Evolutionary conservation across 2,888 invertebrate genomes (phyloP).

Genomic region (Mylabris sibirica): DNA sequence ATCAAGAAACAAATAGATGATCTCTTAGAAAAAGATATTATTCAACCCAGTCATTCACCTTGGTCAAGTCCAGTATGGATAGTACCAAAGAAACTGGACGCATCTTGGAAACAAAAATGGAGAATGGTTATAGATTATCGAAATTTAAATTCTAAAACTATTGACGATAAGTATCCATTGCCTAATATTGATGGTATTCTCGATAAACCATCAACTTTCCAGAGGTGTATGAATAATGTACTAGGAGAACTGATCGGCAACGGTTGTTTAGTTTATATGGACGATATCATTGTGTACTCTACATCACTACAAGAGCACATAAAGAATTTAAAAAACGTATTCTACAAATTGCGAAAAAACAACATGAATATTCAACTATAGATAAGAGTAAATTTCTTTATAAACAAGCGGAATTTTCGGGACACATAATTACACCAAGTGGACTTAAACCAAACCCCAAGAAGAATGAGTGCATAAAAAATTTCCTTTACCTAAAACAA

Average conservation of each 20-base stretch:
- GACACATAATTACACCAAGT: constrained; percentile 47
- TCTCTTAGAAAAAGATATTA: constrained; percentile 37
- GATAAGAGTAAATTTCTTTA: constrained; percentile 20
- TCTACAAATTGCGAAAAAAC: not conserved
- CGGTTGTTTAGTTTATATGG: not conserved
- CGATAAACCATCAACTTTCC: not conserved
- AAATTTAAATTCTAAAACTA: not conserved
- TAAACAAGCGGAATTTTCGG: constrained; percentile 46
- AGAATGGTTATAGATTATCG: not conserved
- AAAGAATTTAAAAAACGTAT: not conserved
- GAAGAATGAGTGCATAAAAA: not conserved
- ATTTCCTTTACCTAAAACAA: too few relatives aligned
- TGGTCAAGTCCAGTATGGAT: constrained; percentile 39
- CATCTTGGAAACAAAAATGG: not conserved
- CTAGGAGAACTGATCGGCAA: too few relatives aligned
- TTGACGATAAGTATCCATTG: not conserved
- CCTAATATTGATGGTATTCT: not conserved
- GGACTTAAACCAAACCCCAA: constrained; percentile 33
- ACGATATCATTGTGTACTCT: not conserved
- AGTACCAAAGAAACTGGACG: constrained; percentile 21
- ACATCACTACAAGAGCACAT: not conserved
- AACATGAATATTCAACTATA: constrained; percentile 45
- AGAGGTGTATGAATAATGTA: not conserved
- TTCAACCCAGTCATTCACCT: constrained; percentile 31
- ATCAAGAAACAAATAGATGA: constrained; percentile 34